Evolutionary conservation across 2,888 invertebrate genomes (phyloP), one percentile per base, ranked within the genome.

Genomic region (Brassicogethes aeneus): DNA sequence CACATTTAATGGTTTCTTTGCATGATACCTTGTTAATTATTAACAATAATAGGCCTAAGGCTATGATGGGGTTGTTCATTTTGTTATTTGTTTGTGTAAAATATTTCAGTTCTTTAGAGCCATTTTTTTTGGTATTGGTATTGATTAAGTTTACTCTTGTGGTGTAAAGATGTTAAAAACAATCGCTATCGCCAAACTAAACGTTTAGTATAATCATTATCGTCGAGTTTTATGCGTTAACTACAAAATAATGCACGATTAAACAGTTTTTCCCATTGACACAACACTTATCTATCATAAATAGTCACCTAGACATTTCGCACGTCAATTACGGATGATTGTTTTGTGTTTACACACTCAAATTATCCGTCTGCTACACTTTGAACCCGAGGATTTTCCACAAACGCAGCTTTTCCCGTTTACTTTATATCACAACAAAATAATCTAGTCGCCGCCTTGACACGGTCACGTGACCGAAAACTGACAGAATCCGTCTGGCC

Each of bases 1-100:
- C 62, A 50, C 65, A 65, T n/a, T 56, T 39, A 34, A 61, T 56
- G 17, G 44, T 47, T 30, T 51, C 50, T 31, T 55, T 37, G 15
- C 44, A 42, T 33, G 42, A 36, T 2, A 36, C 30, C 10, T 23
- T 23, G 23, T 23, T 7, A 23, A 23, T 10, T 7, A 23, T 7
- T 23, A 7, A 23, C 10, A 23, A 23, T 23, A 23, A 23, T 23
- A 23, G 5, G 10, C 23, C 23, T 23, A 23, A n/a, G n/a, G n/a
- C n/a, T n/a, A n/a, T n/a, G n/a, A n/a, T n/a, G n/a, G n/a, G n/a
- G n/a, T n/a, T n/a, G n/a, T n/a, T n/a, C n/a, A n/a, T n/a, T n/a
- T n/a, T n/a, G n/a, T n/a, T n/a, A n/a, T n/a, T n/a, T n/a, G n/a
- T n/a, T n/a, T n/a, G n/a, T n/a, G n/a, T n/a, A n/a, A n/a, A n/a